Conservation (phyloP, 1,140 invertebrate genomes). For the Megalonaias nervosa region DNA sequence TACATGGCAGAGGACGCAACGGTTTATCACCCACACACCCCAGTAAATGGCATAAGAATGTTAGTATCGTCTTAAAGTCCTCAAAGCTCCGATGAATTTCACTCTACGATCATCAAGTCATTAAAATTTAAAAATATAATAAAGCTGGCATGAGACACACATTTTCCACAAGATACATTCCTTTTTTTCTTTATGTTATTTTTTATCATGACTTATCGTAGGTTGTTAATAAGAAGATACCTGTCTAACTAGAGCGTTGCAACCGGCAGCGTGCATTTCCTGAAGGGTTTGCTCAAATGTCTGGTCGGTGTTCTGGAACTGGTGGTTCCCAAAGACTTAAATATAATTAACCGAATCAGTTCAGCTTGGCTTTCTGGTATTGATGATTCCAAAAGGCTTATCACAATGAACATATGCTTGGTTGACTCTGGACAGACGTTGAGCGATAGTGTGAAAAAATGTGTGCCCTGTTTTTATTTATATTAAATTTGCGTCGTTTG, state of each 20-base stretch:
- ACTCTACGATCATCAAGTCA: no score
- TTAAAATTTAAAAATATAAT: neutral
- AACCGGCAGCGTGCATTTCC: slow-evolving; percentile 63
- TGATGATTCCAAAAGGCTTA: no score
- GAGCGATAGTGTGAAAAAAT: slow-evolving; percentile 33
- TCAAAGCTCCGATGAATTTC: no score
- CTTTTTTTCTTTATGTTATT: neutral
- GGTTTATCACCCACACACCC: no score
- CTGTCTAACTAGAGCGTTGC: slow-evolving; percentile 70
- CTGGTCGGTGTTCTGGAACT: slow-evolving; percentile 51
- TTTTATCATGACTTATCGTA: no score
- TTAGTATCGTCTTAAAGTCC: no score
- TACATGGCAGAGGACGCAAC: no score
- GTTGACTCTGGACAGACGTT: slow-evolving; percentile 67
- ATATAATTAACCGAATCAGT: slow-evolving; percentile 32
- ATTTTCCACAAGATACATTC: neutral
- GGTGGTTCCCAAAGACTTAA: slow-evolving; percentile 67
- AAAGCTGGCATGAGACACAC: neutral
- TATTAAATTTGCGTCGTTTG: no score
- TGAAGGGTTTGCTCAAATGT: slow-evolving; percentile 64
- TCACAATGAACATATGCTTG: slow-evolving; percentile 64
- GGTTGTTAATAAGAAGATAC: neutral
- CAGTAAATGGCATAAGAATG: no score
- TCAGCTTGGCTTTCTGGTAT: no score
- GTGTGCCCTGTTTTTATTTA: slow-evolving; percentile 12